These are phyloP conservation scores for Orchesella cincta DNA, from an alignment of 1,140 invertebrate genomes.

Conservation along the genomic window DNA sequence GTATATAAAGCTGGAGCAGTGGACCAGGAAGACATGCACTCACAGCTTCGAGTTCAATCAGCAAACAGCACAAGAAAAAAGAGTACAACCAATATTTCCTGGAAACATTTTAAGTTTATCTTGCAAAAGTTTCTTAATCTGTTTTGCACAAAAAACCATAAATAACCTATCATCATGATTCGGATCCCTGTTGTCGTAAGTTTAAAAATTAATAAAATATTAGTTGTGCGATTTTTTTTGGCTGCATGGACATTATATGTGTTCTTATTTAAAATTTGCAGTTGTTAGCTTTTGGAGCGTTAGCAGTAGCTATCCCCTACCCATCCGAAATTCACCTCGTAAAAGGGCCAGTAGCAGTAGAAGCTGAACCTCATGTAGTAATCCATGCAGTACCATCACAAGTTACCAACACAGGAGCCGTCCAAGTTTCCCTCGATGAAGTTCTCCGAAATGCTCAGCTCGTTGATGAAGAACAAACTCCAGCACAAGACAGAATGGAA, in stretches of 20 bases:
- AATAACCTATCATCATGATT: neutral
- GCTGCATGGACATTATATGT: neutral
- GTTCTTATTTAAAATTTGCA: neutral
- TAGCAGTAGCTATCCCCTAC: neutral
- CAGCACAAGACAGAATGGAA: neutral
- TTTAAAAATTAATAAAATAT: neutral
- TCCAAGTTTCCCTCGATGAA: neutral
- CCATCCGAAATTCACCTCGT: neutral
- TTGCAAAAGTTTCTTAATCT: too few relatives aligned
- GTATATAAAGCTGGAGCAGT: neutral
- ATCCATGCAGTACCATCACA: neutral
- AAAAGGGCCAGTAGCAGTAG: neutral
- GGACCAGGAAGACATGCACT: slow-evolving; percentile 1
- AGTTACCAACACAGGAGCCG: neutral
- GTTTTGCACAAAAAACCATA: too few relatives aligned
- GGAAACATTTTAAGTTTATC: too few relatives aligned
- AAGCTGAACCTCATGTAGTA: neutral
- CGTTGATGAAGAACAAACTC: neutral
- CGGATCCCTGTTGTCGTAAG: neutral
- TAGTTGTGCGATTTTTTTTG: neutral
- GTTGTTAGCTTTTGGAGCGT: neutral
- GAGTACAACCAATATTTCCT: neutral
- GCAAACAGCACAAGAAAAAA: neutral
- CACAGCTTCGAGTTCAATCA: slow-evolving; percentile 13
- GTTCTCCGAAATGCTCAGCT: neutral